Evolutionary conservation across 2,888 invertebrate genomes (phyloP), one percentile per base, ranked within the genome.

Genomic region (Drosophila flavopinicola): DNA sequence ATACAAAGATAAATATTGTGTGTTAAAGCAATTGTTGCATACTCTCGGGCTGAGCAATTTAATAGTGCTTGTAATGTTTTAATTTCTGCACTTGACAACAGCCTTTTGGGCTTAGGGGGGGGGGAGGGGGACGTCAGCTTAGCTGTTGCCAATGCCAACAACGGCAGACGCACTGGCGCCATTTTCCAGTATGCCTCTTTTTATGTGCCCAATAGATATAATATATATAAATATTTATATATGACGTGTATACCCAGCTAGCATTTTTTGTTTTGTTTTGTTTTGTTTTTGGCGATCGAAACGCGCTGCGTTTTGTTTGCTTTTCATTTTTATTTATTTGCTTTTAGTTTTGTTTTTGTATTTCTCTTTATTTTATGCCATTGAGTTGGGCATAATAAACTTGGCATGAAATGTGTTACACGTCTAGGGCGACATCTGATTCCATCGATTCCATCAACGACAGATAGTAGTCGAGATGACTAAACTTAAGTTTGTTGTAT

Each of bases 161-260:
- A 41, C 33, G 20, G 24, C 58, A 74, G 75, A 65, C 64, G 24
- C 54, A 52, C 53, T 74, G 71, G 69, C 74, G 74, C 71, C 65
- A 54, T 49, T 71, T 73, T 30, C 27, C n/a, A 27, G 30, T 39
- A n/a, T 32, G 25, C 33, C 39, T 35, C 1, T 24, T 27, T 27
- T 11, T 23, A 15, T 15, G 23, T 41, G 13, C n/a, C 30, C 6
- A 1, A 15, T 10, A 25, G n/a, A 25, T 10, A 15, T 41, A 41
- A 25, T 42, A 6, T n/a, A 32, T n/a, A 23, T 52, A 25, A 32
- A 6, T n/a, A 32, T n/a, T 13, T 52, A 33, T 35, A 51, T 33
- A 7, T 35, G 29, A 7, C n/a, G 17, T 29, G 27, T 29, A 11
- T 37, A 27, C 20, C 10, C 20, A 9, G 32, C 24, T 27, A 44